These are phyloP conservation scores for Origma solitaria DNA, from an alignment of 2,113 vertebrate genomes.

Conservation along the genomic window DNA sequence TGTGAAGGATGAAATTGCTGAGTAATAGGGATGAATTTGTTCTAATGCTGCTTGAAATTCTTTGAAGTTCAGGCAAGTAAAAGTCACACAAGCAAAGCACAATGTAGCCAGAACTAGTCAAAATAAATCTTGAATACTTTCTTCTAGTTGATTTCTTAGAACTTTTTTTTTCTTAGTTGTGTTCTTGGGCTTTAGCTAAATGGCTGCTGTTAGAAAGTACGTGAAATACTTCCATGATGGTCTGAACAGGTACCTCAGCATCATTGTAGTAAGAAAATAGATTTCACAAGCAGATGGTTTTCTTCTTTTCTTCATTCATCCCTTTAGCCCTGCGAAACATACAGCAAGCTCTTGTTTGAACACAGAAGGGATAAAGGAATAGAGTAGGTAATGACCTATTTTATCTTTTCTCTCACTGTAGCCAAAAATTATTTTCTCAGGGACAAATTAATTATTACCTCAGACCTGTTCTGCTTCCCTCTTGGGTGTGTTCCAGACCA, in stretches of 20 bases:
- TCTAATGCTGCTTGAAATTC: background rate
- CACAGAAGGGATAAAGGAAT: background rate
- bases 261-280: background rate
- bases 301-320: background rate
- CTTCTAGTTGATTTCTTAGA: background rate
- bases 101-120: background rate
- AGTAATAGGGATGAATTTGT: conserved; percentile 1
- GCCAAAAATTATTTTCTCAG: background rate
- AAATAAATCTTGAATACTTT: background rate
- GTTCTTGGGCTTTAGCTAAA: background rate
- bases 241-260: background rate
- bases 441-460: background rate
- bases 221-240: background rate
- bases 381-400: background rate
- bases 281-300: background rate
- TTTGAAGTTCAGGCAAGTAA: conserved; percentile 18
- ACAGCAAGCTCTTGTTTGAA: background rate
- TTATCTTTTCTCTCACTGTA: background rate
- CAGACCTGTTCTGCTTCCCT: background rate
- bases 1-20: background rate
- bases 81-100: background rate
- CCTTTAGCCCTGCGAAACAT: background rate
- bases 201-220: background rate
- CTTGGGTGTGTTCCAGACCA: background rate
- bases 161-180: background rate